These are phyloP conservation scores for Psephotus haematonotus DNA, from an alignment of 2,113 vertebrate species.

Conservation along the genomic window DNA sequence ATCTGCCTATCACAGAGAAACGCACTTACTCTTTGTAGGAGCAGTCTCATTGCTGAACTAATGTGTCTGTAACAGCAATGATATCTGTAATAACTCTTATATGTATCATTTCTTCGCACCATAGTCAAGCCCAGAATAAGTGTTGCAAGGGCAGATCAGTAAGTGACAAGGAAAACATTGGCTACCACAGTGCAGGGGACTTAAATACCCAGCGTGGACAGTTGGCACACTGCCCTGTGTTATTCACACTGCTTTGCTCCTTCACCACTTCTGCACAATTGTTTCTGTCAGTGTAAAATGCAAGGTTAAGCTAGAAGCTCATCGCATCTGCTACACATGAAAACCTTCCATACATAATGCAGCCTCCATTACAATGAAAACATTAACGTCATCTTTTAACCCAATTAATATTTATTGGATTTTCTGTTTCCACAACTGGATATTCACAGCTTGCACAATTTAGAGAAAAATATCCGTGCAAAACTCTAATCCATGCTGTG, in stretches of 20 bases:
- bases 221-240: rapidly evolving
- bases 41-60: not conserved
- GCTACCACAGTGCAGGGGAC: not conserved
- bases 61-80: not conserved
- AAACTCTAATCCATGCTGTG: not conserved
- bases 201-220: not conserved
- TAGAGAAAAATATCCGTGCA: not conserved
- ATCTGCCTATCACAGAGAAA: not conserved
- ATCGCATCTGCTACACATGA: rapidly evolving
- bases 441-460: not conserved
- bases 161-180: not conserved
- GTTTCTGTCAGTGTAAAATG: not conserved
- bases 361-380: not conserved
- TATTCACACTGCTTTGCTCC: not conserved
- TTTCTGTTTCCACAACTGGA: not conserved
- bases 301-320: not conserved
- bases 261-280: not conserved
- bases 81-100: not conserved
- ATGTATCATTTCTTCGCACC: not conserved
- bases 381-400: not conserved
- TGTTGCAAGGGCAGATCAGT: not conserved
- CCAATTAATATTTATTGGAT: not conserved
- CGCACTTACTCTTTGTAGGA: not conserved
- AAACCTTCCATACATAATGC: not conserved
- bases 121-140: not conserved